Evolutionary conservation across 2,113 vertebrate species (phyloP).

Genomic region (Acinonyx jubatus): DNA sequence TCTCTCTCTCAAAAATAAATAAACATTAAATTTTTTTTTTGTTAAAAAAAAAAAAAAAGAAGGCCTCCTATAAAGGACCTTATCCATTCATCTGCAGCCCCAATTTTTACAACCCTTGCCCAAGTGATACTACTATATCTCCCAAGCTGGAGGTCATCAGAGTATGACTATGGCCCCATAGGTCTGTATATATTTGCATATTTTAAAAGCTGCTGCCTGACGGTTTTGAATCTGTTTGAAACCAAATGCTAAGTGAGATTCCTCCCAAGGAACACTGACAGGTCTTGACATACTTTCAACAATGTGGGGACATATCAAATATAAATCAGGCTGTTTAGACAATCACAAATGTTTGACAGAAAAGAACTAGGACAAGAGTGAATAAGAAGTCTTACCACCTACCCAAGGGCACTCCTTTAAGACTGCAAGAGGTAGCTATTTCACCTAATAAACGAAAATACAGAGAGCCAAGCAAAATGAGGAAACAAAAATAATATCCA

Average conservation of each 20-base stretch:
- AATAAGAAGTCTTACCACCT: not conserved
- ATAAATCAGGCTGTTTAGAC: not conserved
- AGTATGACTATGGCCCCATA: not conserved
- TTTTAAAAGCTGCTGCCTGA: not conserved
- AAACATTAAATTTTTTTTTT: too few species aligned
- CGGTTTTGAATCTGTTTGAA: not conserved
- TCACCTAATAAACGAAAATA: not conserved
- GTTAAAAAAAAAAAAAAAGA: not conserved
- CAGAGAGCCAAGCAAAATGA: not conserved
- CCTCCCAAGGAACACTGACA: not conserved
- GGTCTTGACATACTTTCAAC: not conserved
- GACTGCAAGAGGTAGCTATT: not conserved
- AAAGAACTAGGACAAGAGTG: not conserved
- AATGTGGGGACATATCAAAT: not conserved
- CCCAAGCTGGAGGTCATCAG: not conserved
- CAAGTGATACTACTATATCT: not conserved
- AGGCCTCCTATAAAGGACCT: not conserved
- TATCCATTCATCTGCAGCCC: not conserved
- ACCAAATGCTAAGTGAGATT: not conserved
- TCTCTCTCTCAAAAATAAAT: too few species aligned
- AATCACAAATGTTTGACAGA: not conserved
- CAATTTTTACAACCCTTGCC: not conserved
- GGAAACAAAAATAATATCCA: not conserved
- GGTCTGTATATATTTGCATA: not conserved
- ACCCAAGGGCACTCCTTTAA: not conserved